A percentile compares a stretch with the other conserved stretches of the same genome.
Conservation (phyloP, 2,888 invertebrate genomes). For the Meteorus colon region DNA sequence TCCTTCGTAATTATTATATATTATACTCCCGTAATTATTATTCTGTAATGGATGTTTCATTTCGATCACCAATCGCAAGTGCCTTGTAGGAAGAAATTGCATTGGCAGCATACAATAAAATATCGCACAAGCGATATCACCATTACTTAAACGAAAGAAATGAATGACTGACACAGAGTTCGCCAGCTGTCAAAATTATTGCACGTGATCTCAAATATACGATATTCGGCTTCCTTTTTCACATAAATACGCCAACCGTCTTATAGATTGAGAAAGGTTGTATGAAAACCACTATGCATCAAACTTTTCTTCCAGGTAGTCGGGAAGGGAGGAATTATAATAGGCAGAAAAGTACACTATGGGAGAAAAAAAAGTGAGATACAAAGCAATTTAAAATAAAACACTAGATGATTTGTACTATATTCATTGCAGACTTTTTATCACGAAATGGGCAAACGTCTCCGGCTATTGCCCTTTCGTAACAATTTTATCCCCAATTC, state of each 20-base stretch:
- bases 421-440: background rate
- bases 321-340: background rate
- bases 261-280: slow-evolving; percentile 11
- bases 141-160: no score
- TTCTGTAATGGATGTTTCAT: no score
- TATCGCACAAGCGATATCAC: no score
- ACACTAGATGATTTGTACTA: background rate
- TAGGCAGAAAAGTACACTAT: background rate
- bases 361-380: background rate
- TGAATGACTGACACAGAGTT: no score
- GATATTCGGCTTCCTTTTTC: background rate
- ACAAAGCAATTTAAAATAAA: background rate
- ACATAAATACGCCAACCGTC: background rate
- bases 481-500: no score
- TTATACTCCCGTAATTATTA: no score
- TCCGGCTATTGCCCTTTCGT: background rate
- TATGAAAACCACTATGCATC: slow-evolving; percentile 56
- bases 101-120: no score
- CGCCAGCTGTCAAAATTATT: no score
- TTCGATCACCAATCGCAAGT: no score
- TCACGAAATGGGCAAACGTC: background rate
- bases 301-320: slow-evolving; percentile 35
- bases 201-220: no score
- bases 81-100: no score
- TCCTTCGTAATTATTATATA: no score